These are phyloP conservation scores for Centropyge bicolor DNA, from an alignment of 2,797 vertebrate genomes.

Conservation along the genomic window DNA sequence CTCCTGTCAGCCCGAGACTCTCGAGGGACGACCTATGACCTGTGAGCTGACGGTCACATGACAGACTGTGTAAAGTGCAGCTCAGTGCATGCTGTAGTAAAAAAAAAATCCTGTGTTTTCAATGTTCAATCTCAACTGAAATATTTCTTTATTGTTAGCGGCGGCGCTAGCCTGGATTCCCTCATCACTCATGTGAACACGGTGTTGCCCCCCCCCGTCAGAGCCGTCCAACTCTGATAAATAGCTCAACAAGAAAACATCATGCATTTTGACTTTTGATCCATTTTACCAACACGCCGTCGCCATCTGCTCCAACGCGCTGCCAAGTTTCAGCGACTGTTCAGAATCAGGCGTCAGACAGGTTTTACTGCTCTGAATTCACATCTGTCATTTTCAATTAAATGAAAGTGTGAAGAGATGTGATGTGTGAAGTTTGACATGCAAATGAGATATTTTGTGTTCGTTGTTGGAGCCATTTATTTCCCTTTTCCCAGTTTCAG, in stretches of 20 bases:
- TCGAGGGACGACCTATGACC: too few relatives aligned
- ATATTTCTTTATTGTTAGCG: too few relatives aligned
- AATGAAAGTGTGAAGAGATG: background rate
- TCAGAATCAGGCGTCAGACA: background rate
- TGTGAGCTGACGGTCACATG: too few relatives aligned
- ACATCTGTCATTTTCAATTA: background rate
- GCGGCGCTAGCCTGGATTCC: too few relatives aligned
- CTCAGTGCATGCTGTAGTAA: too few relatives aligned
- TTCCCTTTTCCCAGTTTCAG: too few relatives aligned
- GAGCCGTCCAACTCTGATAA: background rate
- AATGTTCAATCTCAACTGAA: too few relatives aligned
- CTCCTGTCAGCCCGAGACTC: background rate
- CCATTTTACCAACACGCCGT: background rate
- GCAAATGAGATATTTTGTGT: background rate
- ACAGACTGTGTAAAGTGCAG: too few relatives aligned
- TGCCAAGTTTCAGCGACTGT: background rate
- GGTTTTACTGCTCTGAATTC: background rate
- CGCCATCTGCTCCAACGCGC: background rate
- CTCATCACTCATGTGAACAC: background rate
- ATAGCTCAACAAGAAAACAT: background rate
- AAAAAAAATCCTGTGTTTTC: too few relatives aligned
- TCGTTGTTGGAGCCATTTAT: too few relatives aligned
- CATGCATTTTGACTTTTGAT: background rate
- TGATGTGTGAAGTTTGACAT: background rate
- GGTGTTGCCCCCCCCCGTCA: background rate